Conservation (phyloP, 2,113 vertebrate species). For the Morone chrysops region DNA sequence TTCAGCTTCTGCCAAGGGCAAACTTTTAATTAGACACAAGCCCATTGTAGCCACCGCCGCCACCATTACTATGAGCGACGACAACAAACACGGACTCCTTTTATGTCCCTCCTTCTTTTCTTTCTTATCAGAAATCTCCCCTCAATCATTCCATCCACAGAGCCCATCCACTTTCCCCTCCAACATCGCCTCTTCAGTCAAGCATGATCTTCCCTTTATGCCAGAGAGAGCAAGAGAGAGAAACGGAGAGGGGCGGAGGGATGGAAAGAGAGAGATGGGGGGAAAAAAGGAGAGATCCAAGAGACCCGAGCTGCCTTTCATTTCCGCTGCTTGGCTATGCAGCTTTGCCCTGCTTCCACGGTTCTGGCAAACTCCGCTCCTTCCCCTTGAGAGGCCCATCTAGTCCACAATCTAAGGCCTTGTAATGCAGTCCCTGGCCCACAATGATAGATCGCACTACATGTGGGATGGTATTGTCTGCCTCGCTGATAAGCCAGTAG, state of each 20-base stretch:
- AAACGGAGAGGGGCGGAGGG: background rate
- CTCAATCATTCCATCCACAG: conserved; percentile 62
- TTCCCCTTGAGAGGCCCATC: conserved; percentile 75
- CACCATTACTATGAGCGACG: background rate
- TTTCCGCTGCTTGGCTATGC: conserved; percentile 76
- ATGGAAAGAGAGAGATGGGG: conserved; percentile 22
- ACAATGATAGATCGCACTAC: conserved; percentile 76
- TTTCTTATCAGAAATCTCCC: conserved; percentile 68
- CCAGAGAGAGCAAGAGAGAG: conserved; percentile 31
- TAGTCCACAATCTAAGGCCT: conserved; percentile 78
- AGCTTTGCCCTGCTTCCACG: conserved; percentile 68
- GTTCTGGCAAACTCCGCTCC: conserved; percentile 65
- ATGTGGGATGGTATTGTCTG: conserved; percentile 78
- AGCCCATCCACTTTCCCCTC: conserved; percentile 53
- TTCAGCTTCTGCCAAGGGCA: conserved; percentile 31
- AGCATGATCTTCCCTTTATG: conserved; percentile 69
- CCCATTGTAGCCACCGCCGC: background rate
- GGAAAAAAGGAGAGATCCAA: conserved; percentile 53
- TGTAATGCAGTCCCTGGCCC: conserved; percentile 79
- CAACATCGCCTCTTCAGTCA: conserved; percentile 69
- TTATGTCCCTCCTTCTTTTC: conserved; percentile 40
- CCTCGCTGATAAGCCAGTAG: conserved; percentile 73
- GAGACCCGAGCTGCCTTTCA: conserved; percentile 70
- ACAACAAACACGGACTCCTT: conserved; percentile 56
- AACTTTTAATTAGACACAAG: conserved; percentile 62